These are phyloP conservation scores for Acromyrmex echinatior DNA, from an alignment of 1,140 invertebrate genomes.

Conservation along the genomic window DNA sequence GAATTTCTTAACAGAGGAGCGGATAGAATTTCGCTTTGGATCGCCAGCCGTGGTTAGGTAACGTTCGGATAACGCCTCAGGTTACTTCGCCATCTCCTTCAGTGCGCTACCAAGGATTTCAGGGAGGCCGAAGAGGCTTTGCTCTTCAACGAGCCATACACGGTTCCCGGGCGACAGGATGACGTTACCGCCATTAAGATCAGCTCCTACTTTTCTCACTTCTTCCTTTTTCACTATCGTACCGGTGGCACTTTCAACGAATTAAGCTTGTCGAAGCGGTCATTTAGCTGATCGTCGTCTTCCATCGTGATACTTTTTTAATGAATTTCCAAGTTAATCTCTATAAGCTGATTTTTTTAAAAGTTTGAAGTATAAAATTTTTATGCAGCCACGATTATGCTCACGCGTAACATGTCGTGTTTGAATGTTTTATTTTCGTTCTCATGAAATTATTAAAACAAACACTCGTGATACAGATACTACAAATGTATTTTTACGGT, in stretches of 20 bases:
- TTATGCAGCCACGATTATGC: not conserved
- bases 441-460: not conserved
- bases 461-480: not conserved
- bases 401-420: not conserved
- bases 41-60: slow-evolving; percentile 76
- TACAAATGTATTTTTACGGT: not conserved
- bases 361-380: slow-evolving; percentile 5
- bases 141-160: slow-evolving; percentile 76
- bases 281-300: slow-evolving; percentile 21
- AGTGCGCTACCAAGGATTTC: slow-evolving; percentile 79
- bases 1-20: slow-evolving; percentile 76
- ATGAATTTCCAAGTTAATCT: slow-evolving; percentile 32
- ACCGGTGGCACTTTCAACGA: slow-evolving; percentile 27
- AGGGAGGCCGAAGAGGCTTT: slow-evolving; percentile 72
- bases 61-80: slow-evolving; percentile 79
- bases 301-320: slow-evolving; percentile 13
- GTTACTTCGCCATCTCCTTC: slow-evolving; percentile 79
- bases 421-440: not conserved
- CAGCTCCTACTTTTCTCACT: slow-evolving; percentile 67
- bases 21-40: slow-evolving; percentile 80
- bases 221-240: slow-evolving; percentile 32
- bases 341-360: slow-evolving; percentile 9
- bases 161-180: slow-evolving; percentile 74
- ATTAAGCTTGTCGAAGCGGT: slow-evolving; percentile 35
- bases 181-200: slow-evolving; percentile 79